Evolutionary conservation across 2,797 vertebrate genomes (phyloP).

Genomic region (Champsocephalus esox): DNA sequence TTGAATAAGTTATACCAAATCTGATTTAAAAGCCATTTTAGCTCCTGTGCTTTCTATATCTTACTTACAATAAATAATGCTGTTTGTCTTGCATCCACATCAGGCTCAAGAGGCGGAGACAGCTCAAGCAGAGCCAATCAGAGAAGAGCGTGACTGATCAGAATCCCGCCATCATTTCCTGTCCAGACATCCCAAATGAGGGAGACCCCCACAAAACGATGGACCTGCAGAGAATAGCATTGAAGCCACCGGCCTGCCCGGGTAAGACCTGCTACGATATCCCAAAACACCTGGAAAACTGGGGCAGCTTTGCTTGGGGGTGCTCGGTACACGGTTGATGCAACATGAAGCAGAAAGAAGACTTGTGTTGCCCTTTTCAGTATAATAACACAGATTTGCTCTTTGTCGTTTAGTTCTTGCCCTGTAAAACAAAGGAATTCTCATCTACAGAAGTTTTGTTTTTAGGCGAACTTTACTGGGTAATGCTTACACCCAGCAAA

Average conservation of each 20-base stretch:
- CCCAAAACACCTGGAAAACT: not conserved
- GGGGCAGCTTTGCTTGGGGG: not conserved
- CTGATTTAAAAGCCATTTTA: not conserved
- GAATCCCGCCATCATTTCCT: conserved; percentile 73
- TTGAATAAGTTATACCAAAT: not conserved
- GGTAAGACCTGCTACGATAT: conserved; percentile 52
- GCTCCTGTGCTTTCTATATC: not conserved
- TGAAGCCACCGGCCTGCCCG: conserved; percentile 49
- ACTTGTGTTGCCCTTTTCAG: not conserved
- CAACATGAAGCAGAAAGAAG: not conserved
- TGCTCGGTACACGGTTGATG: not conserved
- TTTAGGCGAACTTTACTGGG: not conserved
- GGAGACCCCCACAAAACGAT: conserved; percentile 62
- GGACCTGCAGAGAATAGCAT: conserved; percentile 49
- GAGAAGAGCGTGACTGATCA: conserved; percentile 75
- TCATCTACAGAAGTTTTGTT: not conserved
- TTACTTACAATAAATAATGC: not conserved
- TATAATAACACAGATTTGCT: not conserved
- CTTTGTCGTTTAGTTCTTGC: not conserved
- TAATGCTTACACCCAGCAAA: not conserved
- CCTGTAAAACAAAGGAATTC: not conserved
- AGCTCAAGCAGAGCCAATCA: conserved; percentile 80
- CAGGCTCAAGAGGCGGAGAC: conserved; percentile 84
- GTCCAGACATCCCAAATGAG: conserved; percentile 48
- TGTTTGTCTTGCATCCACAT: conserved; percentile 1